A percentile compares a stretch with the other conserved stretches of the same genome.
Conservation (phyloP, 2,113 vertebrate genomes). For the Trematocara nigrifrons region DNA sequence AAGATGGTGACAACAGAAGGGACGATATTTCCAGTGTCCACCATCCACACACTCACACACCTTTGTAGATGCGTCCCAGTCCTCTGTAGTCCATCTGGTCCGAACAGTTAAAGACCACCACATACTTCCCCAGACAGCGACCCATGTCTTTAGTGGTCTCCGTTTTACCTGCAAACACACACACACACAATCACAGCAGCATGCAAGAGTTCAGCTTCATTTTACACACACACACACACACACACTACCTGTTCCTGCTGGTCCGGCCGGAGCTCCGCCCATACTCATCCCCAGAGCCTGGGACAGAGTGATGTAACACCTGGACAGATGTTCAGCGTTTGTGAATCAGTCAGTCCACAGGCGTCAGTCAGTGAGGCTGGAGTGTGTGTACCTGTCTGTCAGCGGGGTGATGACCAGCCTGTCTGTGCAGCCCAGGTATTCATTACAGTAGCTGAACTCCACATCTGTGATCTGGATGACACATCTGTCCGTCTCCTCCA, state of each 20-base stretch:
- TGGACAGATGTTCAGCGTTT: constrained; percentile 37
- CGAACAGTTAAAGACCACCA: constrained; percentile 91
- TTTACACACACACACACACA: too few relatives aligned
- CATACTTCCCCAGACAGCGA: constrained; percentile 86
- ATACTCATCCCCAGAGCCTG: constrained; percentile 92
- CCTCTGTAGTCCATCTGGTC: constrained; percentile 95
- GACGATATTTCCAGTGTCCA: background rate
- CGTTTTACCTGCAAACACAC: constrained; percentile 78
- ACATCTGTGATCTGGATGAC: constrained; percentile 87
- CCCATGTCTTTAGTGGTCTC: constrained; percentile 94
- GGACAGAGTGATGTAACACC: constrained; percentile 88
- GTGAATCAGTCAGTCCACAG: background rate
- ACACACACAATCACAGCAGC: background rate
- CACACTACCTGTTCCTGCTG: constrained; percentile 80
- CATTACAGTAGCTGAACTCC: constrained; percentile 88
- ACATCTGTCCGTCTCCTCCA: constrained; percentile 79
- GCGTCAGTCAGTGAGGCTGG: background rate
- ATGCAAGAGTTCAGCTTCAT: too few relatives aligned
- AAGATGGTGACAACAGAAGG: background rate
- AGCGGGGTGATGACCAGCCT: constrained; percentile 90
- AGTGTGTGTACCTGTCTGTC: constrained; percentile 58
- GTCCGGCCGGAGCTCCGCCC: constrained; percentile 88
- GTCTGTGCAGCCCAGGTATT: constrained; percentile 90
- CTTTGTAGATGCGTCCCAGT: constrained; percentile 91
- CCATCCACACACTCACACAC: background rate